Conservation (phyloP, 2,113 vertebrate species). For the Cranoglanis bouderius region DNA sequence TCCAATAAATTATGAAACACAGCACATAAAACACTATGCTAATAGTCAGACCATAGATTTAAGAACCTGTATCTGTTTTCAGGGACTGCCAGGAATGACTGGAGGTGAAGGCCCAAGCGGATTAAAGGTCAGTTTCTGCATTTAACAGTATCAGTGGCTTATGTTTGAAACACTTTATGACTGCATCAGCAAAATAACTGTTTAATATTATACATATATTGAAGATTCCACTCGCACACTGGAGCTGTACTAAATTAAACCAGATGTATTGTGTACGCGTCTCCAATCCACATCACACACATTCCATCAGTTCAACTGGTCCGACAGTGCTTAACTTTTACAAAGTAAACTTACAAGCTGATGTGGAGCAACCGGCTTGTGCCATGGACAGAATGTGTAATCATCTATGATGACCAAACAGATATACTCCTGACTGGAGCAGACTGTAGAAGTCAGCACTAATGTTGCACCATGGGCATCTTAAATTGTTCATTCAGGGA, state of each 20-base stretch:
- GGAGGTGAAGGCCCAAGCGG: conserved; percentile 70
- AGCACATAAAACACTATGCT: background rate
- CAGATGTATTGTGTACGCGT: background rate
- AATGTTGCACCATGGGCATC: background rate
- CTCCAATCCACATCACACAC: conserved; percentile 2
- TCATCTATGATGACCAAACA: background rate
- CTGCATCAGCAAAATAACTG: background rate
- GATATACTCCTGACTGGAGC: background rate
- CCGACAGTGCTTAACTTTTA: background rate
- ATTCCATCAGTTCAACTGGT: background rate
- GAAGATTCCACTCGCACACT: background rate
- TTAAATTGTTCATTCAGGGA: background rate
- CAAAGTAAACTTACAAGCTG: background rate
- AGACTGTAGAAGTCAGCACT: background rate
- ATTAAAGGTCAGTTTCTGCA: conserved; percentile 66
- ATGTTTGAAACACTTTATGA: background rate
- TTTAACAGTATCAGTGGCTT: background rate
- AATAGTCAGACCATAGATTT: background rate
- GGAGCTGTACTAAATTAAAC: background rate
- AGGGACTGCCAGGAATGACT: conserved; percentile 76
- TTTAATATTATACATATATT: background rate
- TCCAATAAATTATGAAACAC: background rate
- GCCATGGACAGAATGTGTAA: background rate
- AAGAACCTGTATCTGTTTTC: conserved; percentile 41
- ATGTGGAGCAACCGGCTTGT: background rate